A percentile compares a stretch with the other conserved stretches of the same genome.
These are phyloP conservation scores for Arenaria interpres DNA, from an alignment of 2,113 vertebrate species.

Conservation along the genomic window DNA sequence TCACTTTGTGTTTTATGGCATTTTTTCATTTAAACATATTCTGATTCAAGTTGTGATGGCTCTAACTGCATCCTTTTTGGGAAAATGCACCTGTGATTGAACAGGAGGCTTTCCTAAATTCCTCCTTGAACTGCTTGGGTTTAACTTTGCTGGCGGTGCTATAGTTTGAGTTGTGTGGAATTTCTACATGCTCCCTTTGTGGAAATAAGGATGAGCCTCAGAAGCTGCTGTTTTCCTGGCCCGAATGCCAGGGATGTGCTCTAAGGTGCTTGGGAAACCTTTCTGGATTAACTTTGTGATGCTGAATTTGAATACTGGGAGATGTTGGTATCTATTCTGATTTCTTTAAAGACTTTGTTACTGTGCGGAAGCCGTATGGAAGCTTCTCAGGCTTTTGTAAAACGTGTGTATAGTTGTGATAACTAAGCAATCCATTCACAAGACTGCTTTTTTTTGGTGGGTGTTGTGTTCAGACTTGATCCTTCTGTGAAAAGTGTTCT, in stretches of 20 bases:
- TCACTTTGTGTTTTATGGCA: neutral
- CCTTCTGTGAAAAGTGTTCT: neutral
- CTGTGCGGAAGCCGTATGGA: neutral
- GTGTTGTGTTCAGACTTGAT: neutral
- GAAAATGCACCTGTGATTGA: neutral
- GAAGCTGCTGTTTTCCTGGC: neutral
- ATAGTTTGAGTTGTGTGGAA: neutral
- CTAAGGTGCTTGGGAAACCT: neutral
- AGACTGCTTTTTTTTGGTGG: neutral
- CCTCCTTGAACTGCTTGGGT: neutral
- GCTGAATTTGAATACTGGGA: neutral
- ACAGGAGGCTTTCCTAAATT: neutral
- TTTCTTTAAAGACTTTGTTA: neutral
- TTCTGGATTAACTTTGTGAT: neutral
- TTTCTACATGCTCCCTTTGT: accelerated
- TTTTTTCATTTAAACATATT: neutral
- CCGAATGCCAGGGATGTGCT: accelerated
- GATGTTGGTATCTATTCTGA: neutral
- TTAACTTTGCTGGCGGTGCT: neutral
- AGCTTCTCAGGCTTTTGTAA: neutral
- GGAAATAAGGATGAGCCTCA: neutral
- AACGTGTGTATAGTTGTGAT: accelerated
- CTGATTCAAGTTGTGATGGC: neutral
- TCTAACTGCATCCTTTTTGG: neutral
- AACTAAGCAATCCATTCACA: neutral